Percentiles rank a stretch among this genome's conserved stretches.
Evolutionary conservation across 2,888 invertebrate genomes (phyloP).

Genomic region (Choristoneura rosaceana): DNA sequence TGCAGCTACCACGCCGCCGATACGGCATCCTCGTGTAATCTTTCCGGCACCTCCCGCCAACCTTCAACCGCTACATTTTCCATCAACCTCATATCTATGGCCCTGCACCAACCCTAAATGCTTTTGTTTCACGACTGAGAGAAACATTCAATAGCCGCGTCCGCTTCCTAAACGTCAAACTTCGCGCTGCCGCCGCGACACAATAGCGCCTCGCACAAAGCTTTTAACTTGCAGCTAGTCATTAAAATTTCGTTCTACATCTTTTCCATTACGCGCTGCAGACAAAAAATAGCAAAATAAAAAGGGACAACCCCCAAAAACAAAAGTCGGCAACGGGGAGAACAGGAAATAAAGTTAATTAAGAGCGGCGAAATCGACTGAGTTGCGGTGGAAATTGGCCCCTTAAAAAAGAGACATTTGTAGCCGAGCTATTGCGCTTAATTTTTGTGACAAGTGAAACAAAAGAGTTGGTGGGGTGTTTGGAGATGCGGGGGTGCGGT

Average conservation of each 20-base stretch:
- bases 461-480: constrained; percentile 80
- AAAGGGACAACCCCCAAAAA: constrained; percentile 78
- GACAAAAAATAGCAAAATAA: constrained; percentile 83
- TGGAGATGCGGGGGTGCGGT: constrained; percentile 57
- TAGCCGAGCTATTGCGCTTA: constrained; percentile 84
- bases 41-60: constrained; percentile 42
- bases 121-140: constrained; percentile 63
- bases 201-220: constrained; percentile 78
- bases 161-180: constrained; percentile 73
- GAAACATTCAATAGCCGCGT: constrained; percentile 65
- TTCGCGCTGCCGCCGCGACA: constrained; percentile 65
- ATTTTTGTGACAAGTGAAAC: constrained; percentile 86
- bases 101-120: constrained; percentile 44
- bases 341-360: constrained; percentile 86
- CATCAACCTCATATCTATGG: constrained; percentile 22
- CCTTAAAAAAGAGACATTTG: constrained; percentile 85
- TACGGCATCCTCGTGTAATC: constrained; percentile 42
- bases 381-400: constrained; percentile 85
- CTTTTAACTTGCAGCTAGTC: constrained; percentile 78
- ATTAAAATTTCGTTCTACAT: constrained; percentile 85
- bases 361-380: constrained; percentile 85
- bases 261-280: constrained; percentile 83
- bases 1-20: constrained; percentile 13
- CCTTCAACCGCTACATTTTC: constrained; percentile 15
- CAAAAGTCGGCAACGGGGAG: constrained; percentile 82